phyloP scores from a whole-genome alignment of 1,140 invertebrate genomes.

The Drosophila sulfurigaster region DNA sequence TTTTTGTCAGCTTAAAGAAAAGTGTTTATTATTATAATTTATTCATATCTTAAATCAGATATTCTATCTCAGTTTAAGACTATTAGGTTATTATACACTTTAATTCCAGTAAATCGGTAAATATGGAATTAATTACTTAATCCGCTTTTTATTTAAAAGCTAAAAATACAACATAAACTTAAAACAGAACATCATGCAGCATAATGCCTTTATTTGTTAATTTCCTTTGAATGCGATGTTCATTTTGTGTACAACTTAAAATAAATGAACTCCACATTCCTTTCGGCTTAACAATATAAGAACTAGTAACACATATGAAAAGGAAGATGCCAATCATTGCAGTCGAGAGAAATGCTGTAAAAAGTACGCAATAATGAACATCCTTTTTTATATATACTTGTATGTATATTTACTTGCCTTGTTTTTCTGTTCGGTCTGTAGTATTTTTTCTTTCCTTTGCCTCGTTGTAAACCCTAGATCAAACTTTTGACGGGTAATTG shows the following conservation, averaged over 20 bases:
- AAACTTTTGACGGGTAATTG: conserved; percentile 77
- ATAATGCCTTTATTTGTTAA: not conserved
- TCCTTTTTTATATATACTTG: conserved; percentile 11
- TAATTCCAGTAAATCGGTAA: no score
- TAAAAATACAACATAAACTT: not conserved
- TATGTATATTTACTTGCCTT: not conserved
- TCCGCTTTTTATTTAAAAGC: no score
- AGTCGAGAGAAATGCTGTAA: not conserved
- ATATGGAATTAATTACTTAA: no score
- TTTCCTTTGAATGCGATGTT: not conserved
- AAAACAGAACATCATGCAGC: not conserved
- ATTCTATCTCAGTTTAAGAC: no score
- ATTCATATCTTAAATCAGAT: no score
- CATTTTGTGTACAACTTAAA: not conserved
- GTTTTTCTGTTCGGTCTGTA: conserved; percentile 5
- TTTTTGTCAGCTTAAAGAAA: no score
- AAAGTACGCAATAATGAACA: conserved; percentile 15
- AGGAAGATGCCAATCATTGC: conserved; percentile 6
- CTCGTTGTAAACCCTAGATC: conserved; percentile 56
- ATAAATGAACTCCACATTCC: not conserved
- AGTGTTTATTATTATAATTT: no score
- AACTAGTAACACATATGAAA: not conserved
- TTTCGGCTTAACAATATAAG: not conserved
- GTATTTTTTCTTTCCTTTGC: not conserved
- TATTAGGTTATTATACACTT: no score